Conservation (phyloP, 2,888 invertebrate species). For the Chymomyza amoena region DNA sequence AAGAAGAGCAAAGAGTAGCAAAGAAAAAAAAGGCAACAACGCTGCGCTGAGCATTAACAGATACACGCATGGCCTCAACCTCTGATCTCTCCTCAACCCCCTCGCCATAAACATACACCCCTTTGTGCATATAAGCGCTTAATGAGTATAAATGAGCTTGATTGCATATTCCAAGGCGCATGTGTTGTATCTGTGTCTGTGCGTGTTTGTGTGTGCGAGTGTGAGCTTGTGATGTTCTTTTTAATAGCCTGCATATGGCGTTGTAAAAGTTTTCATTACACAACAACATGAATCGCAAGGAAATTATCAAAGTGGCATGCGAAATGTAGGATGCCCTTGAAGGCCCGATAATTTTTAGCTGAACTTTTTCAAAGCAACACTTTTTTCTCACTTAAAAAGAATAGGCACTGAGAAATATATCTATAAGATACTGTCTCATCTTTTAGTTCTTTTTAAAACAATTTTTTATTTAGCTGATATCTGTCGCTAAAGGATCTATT, state of each 20-base stretch:
- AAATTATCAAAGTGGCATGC: conserved; percentile 23
- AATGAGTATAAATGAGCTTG: conserved; percentile 73
- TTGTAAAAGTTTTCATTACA: conserved; percentile 72
- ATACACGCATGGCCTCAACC: conserved; percentile 26
- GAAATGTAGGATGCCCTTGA: neutral
- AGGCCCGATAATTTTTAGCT: neutral
- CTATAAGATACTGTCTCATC: too few species aligned
- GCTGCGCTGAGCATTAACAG: conserved; percentile 17
- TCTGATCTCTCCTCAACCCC: neutral
- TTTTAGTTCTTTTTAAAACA: too few species aligned
- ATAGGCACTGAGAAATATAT: too few species aligned
- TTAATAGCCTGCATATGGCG: conserved; percentile 73
- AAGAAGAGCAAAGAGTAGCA: conserved; percentile 18
- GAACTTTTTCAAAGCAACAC: too few species aligned
- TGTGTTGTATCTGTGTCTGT: conserved; percentile 16
- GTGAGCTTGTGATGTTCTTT: conserved; percentile 52
- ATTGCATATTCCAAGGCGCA: conserved; percentile 66
- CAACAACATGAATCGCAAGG: conserved; percentile 60
- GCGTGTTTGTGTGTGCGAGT: conserved; percentile 10
- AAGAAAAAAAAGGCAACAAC: neutral
- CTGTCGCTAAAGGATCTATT: too few species aligned
- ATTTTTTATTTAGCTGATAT: too few species aligned
- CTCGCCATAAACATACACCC: neutral
- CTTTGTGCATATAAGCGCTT: conserved; percentile 62
- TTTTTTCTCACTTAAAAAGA: too few species aligned